phyloP scores from a whole-genome alignment of 2,113 vertebrate species.

The Perccottus glenii region DNA sequence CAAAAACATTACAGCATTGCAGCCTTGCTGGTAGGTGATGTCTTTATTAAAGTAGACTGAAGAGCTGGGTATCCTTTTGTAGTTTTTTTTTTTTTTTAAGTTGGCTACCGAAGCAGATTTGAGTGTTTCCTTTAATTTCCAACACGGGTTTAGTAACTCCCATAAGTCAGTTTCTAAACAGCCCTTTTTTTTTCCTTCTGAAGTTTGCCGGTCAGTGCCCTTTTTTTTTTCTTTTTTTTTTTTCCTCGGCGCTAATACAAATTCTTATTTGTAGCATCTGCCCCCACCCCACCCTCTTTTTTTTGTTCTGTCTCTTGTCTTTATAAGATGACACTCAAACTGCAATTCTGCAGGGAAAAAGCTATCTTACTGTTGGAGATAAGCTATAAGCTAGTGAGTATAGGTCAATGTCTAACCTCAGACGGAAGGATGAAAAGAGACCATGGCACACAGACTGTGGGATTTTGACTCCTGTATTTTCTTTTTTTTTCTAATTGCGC shows the following conservation, averaged over 20 bases:
- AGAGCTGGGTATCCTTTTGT: conserved; percentile 70
- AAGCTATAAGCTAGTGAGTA: conserved; percentile 59
- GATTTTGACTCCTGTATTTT: conserved; percentile 71
- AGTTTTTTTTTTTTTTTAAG: conserved; percentile 71
- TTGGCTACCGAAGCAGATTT: conserved; percentile 70
- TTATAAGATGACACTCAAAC: conserved; percentile 60
- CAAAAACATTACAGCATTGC: conserved; percentile 59
- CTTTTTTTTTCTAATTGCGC: conserved; percentile 66
- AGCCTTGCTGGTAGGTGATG: conserved; percentile 70
- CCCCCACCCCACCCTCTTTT: conserved; percentile 18
- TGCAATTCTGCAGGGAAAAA: conserved; percentile 76
- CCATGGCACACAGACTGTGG: conserved; percentile 68
- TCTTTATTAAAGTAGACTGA: conserved; percentile 49
- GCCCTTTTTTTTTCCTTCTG: conserved; percentile 16
- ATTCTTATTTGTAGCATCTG: conserved; percentile 57
- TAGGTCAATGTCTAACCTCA: conserved; percentile 64
- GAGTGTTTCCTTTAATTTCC: conserved; percentile 46
- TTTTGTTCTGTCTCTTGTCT: conserved; percentile 43
- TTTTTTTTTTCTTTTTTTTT: conserved; percentile 31
- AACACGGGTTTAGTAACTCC: conserved; percentile 36
- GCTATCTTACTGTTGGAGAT: conserved; percentile 55
- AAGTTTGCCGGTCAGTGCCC: not conserved
- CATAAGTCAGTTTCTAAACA: conserved; percentile 62
- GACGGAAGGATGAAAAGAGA: conserved; percentile 65
- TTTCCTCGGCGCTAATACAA: conserved; percentile 66